Percentiles rank a stretch among this genome's conserved stretches.
phyloP scores from a whole-genome alignment of 2,797 vertebrate genomes.

The Coregonus suidteri region DNA sequence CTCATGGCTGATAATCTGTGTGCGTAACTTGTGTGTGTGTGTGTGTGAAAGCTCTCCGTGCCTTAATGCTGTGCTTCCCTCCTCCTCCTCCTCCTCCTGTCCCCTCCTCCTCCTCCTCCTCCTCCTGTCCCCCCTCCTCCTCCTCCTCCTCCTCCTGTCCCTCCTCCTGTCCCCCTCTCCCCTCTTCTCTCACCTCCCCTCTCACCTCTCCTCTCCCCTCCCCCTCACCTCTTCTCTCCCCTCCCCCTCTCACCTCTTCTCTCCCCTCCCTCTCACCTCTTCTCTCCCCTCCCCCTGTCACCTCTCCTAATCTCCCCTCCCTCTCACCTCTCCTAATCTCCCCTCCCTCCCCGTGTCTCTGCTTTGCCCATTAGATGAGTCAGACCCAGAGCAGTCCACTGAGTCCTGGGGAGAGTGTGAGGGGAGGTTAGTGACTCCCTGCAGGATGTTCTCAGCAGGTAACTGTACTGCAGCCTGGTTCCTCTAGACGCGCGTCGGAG shows the following conservation, averaged over 20 bases:
- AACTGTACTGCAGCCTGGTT: slow-evolving; percentile 74
- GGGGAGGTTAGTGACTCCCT: slow-evolving; percentile 88
- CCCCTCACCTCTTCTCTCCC: no score
- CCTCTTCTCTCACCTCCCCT: slow-evolving; percentile 59
- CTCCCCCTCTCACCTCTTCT: no score
- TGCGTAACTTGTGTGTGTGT: no score
- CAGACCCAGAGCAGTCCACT: slow-evolving; percentile 87
- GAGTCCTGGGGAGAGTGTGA: slow-evolving; percentile 81
- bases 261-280: no score
- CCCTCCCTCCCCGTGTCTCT: slow-evolving; percentile 65
- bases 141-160: slow-evolving; percentile 21
- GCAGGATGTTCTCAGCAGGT: slow-evolving; percentile 84
- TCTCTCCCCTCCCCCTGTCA: no score
- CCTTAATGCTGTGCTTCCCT: slow-evolving; percentile 80
- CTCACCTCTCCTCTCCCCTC: neutral
- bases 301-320: no score
- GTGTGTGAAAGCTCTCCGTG: slow-evolving; percentile 34
- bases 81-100: slow-evolving; percentile 31
- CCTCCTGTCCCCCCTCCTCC: slow-evolving; percentile 49
- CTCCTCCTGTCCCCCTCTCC: slow-evolving; percentile 58
- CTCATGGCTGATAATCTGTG: no score
- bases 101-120: slow-evolving; percentile 60
- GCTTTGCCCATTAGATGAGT: slow-evolving; percentile 91
- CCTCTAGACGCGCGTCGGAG: slow-evolving; percentile 45
- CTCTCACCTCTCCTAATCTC: no score